phyloP scores from a whole-genome alignment of 2,797 vertebrate species.

The Urosaurus nigricauda region DNA sequence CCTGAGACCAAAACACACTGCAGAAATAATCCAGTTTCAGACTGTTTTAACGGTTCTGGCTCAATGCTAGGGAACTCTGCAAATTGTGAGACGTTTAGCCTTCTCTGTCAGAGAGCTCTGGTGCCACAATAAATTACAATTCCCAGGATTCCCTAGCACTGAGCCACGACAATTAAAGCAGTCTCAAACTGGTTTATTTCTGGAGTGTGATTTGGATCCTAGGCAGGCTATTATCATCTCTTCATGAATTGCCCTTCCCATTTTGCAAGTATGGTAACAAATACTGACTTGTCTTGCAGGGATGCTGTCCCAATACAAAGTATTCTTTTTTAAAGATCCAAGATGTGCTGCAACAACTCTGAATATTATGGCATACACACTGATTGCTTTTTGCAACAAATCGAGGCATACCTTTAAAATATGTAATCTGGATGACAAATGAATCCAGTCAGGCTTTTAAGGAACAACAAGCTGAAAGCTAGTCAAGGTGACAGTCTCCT shows the following conservation, averaged over 20 bases:
- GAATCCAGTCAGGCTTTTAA: not conserved
- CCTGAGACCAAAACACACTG: too few relatives aligned
- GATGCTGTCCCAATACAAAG: not conserved
- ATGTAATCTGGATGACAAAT: not conserved
- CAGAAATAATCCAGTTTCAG: too few relatives aligned
- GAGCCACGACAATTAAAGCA: too few relatives aligned
- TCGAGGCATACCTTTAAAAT: not conserved
- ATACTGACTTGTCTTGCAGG: not conserved
- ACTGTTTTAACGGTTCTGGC: too few relatives aligned
- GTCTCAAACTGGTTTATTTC: too few relatives aligned
- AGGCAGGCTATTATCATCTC: not conserved
- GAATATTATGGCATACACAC: not conserved
- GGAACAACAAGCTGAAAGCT: not conserved
- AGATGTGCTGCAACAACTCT: not conserved
- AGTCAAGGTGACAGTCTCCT: not conserved
- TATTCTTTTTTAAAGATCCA: not conserved
- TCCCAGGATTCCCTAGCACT: too few relatives aligned
- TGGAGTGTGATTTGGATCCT: not conserved
- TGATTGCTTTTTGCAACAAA: not conserved
- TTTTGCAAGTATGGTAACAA: not conserved
- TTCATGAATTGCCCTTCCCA: not conserved
- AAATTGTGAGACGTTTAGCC: too few relatives aligned
- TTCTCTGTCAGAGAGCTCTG: too few relatives aligned
- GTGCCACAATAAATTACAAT: too few relatives aligned
- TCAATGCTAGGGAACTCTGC: too few relatives aligned